Conservation (phyloP, 2,113 vertebrate species). For the Macquaria ambigua region DNA sequence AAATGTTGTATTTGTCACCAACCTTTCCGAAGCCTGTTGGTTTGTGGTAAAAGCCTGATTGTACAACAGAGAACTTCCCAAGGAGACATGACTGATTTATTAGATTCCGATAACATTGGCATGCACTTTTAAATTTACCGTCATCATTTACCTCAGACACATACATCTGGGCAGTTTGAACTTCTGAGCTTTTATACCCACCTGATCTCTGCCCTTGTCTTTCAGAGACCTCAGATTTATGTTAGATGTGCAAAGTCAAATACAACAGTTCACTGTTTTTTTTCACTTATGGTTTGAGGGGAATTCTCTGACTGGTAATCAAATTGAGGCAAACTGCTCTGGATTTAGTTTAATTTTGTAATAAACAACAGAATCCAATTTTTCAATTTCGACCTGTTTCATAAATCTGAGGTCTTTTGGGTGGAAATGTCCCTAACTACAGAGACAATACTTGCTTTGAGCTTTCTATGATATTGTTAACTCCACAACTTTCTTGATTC, state of each 20-base stretch:
- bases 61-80: constrained; percentile 84
- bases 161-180: constrained; percentile 59
- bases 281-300: neutral
- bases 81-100: constrained; percentile 84
- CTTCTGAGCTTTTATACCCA: constrained; percentile 77
- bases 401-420: constrained; percentile 83
- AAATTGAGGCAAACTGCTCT: neutral
- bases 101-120: constrained; percentile 74
- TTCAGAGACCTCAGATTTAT: constrained; percentile 77
- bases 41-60: constrained; percentile 91
- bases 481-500: neutral
- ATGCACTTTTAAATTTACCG: constrained; percentile 72
- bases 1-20: constrained; percentile 85
- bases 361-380: neutral
- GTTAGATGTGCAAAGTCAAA: neutral
- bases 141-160: constrained; percentile 64
- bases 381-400: neutral
- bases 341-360: neutral
- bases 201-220: constrained; percentile 76
- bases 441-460: constrained; percentile 76
- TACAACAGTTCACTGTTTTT: neutral
- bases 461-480: constrained; percentile 75
- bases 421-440: constrained; percentile 53
- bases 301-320: constrained; percentile 4
- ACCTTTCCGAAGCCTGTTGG: constrained; percentile 91